Evolutionary conservation across 2,888 invertebrate species (phyloP).

Genomic region (Drosophila atripex): DNA sequence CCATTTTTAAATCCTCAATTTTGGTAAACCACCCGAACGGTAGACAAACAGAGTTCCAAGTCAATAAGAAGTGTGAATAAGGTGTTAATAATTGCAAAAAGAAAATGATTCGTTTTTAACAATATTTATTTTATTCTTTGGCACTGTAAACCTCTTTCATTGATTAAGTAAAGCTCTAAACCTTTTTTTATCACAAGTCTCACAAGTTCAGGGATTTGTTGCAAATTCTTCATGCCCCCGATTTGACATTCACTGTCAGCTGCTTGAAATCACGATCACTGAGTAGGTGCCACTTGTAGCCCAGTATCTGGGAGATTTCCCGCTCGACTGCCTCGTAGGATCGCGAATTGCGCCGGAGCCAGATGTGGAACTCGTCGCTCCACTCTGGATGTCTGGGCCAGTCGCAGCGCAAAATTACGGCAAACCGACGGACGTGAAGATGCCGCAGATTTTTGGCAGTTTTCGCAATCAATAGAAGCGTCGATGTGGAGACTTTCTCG

Average conservation of each 20-base stretch:
- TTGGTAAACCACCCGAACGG: background rate
- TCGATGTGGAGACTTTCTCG: conserved; percentile 91
- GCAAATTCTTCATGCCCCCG: conserved; percentile 42
- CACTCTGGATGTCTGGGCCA: conserved; percentile 89
- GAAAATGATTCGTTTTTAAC: background rate
- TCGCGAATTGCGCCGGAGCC: conserved; percentile 87
- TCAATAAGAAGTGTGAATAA: conserved; percentile 1
- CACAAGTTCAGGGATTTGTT: background rate
- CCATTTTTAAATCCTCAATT: background rate
- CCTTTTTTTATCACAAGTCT: conserved; percentile 69
- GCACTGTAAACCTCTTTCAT: conserved; percentile 33
- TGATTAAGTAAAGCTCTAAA: conserved; percentile 67
- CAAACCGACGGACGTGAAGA: conserved; percentile 89
- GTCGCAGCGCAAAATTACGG: conserved; percentile 88
- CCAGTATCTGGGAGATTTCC: conserved; percentile 89
- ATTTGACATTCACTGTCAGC: conserved; percentile 76
- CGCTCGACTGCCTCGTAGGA: conserved; percentile 87
- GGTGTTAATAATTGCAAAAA: conserved; percentile 1
- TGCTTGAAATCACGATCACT: conserved; percentile 87
- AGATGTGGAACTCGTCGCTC: conserved; percentile 87
- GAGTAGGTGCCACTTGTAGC: conserved; percentile 88
- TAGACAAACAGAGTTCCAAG: conserved; percentile 9
- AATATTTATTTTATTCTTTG: conserved; percentile 13
- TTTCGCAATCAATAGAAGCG: conserved; percentile 88
- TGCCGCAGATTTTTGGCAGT: conserved; percentile 87